Evolutionary conservation across 1,140 invertebrate species (phyloP), one percentile per base, ranked within the genome.

Genomic region (Neotoxoptera formosana): DNA sequence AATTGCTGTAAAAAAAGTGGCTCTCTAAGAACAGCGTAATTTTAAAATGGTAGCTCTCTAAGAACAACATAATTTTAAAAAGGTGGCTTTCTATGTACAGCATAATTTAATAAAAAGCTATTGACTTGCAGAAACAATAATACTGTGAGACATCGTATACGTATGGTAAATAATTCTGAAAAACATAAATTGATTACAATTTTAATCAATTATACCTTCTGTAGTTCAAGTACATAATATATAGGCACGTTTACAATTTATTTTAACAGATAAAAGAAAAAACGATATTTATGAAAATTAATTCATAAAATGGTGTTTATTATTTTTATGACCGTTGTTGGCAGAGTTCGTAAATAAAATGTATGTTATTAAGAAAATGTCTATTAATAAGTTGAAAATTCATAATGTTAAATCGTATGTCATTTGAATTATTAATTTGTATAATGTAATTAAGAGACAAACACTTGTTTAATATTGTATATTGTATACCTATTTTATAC

Each of bases 341-440:
- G 30, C 30, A 76, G 1, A 34, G 6, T 76, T 76, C n/a, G 14
- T n/a, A n/a, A 76, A n/a, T 76, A 76, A n/a, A 76, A n/a, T 76
- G n/a, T n/a, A 76, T n/a, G 4, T n/a, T 76, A 17, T 76, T 17
- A 17, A 76, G 4, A 76, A 76, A 76, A 76, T n/a, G 30, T 30
- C 60, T 76, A 76, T n/a, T n/a, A 76, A 76, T 76, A 76, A 76
- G 30, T 76, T 76, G 14, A 76, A 76, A 76, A 76, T 76, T n/a
- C 60, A n/a, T 30, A 76, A 20, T 76, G 30, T 76, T 76, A 17
- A 76, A 3, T 76, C n/a, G 25, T 76, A 76, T 76, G n/a, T 76
- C 14, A 34, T 76, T 67, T 76, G 30, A 67, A 67, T 67, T 67
- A n/a, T 11, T n/a, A 76, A n/a, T 76, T 17, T n/a, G 30, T 67